Evolutionary conservation across 2,797 vertebrate genomes (phyloP).

Genomic region (Premnoplex brunnescens): DNA sequence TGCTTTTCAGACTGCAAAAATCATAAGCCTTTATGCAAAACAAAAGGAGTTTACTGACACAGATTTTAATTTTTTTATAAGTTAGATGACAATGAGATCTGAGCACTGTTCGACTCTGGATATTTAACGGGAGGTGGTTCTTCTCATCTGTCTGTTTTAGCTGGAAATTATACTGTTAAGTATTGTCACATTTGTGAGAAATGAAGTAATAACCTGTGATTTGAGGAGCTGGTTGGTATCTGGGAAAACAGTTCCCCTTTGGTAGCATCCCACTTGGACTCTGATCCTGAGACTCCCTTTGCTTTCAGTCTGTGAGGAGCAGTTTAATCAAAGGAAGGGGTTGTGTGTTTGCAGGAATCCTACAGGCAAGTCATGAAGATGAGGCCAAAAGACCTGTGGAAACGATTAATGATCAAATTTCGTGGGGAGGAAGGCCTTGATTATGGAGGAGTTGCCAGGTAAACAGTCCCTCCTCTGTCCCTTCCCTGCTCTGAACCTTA

Average conservation of each 20-base stretch:
- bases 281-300: rapidly evolving
- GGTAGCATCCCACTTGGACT: neutral
- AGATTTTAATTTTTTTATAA: neutral
- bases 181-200: neutral
- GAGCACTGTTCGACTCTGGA: neutral
- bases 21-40: neutral
- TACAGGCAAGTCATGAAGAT: conserved; percentile 99
- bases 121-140: neutral
- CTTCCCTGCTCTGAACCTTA: neutral
- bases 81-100: neutral
- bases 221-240: neutral
- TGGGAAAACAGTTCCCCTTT: neutral
- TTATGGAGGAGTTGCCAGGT: conserved; percentile 97
- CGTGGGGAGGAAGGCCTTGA: conserved; percentile 97
- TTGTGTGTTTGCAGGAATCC: conserved; percentile 84
- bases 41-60: neutral
- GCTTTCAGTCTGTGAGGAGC: neutral
- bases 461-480: neutral
- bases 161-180: neutral
- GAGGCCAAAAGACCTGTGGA: conserved; percentile 98
- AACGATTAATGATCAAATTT: conserved; percentile 98
- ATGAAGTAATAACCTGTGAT: neutral
- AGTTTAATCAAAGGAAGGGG: neutral
- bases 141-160: neutral
- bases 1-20: neutral